phyloP scores from a whole-genome alignment of 2,797 vertebrate species.

The Gymnothorax reevesii region DNA sequence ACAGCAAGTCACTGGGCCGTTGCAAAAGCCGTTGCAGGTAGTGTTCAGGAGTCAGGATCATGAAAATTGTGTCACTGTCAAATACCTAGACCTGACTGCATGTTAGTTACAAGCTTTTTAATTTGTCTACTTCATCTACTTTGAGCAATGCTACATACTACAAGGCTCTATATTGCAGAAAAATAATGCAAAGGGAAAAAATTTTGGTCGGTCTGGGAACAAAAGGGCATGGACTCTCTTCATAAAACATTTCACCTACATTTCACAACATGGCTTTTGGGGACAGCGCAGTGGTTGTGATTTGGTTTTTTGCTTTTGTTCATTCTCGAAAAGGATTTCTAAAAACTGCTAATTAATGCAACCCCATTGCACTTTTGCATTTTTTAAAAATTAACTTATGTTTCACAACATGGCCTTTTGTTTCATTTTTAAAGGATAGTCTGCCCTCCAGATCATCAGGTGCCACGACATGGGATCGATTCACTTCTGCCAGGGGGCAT shows the following conservation, averaged over 20 bases:
- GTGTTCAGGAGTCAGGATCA: too few relatives aligned
- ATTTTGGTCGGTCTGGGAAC: background rate
- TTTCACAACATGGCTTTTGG: background rate
- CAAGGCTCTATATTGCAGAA: background rate
- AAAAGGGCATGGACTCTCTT: background rate
- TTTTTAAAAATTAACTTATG: background rate
- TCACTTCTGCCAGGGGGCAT: too few relatives aligned
- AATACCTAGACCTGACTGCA: too few relatives aligned
- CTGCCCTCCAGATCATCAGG: background rate
- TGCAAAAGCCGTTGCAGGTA: too few relatives aligned
- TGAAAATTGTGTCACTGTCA: too few relatives aligned
- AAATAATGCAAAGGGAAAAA: background rate
- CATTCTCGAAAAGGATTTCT: background rate
- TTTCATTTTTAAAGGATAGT: background rate
- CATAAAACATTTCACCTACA: background rate
- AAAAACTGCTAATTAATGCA: background rate
- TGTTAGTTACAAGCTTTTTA: too few relatives aligned
- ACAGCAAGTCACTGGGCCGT: too few relatives aligned
- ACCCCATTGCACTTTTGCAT: background rate
- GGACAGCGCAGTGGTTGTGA: background rate
- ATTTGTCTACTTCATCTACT: background rate
- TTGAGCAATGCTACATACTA: background rate
- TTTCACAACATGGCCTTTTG: background rate
- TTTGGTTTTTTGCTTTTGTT: background rate
- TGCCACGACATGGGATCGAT: background rate